Conservation (phyloP, 2,888 invertebrate species). For the Lordiphosa fenestrarum region DNA sequence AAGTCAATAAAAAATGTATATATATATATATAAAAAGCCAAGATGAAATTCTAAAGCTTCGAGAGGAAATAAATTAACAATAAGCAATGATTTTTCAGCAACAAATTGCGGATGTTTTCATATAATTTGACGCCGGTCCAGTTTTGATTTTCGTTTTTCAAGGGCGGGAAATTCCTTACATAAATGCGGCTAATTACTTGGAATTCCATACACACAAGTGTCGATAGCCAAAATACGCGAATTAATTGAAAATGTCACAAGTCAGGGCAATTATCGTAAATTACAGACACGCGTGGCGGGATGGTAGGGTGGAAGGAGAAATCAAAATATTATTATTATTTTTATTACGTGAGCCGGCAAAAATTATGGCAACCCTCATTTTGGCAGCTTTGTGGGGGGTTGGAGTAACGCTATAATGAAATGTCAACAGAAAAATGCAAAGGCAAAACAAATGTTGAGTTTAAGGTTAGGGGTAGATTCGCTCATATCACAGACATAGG, state of each 20-base stretch:
- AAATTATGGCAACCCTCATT: constrained; percentile 44
- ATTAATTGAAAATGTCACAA: constrained; percentile 70
- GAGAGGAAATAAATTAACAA: constrained; percentile 73
- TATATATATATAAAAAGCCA: constrained; percentile 11
- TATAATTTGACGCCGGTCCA: constrained; percentile 3
- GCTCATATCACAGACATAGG: constrained; percentile 14
- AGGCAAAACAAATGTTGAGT: constrained; percentile 10
- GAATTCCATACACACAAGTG: constrained; percentile 5
- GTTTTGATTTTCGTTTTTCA: constrained; percentile 7
- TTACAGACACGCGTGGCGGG: constrained; percentile 45
- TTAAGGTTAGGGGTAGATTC: constrained; percentile 1
- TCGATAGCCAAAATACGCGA: constrained; percentile 2
- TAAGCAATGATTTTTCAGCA: constrained; percentile 59
- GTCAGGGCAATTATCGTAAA: constrained; percentile 68
- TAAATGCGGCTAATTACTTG: not conserved
- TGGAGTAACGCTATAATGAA: constrained; percentile 50
- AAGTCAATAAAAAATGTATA: constrained; percentile 27
- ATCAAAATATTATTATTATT: constrained; percentile 67
- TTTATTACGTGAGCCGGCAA: constrained; percentile 50
- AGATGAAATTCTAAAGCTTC: constrained; percentile 60
- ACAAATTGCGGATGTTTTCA: not conserved
- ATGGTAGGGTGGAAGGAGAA: constrained; percentile 4
- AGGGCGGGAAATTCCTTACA: constrained; percentile 2
- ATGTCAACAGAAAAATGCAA: constrained; percentile 56
- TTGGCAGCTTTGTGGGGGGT: constrained; percentile 9